Base-by-base conservation (phyloP, 2,888 invertebrate species). In the Megamerina dolium region DNA sequence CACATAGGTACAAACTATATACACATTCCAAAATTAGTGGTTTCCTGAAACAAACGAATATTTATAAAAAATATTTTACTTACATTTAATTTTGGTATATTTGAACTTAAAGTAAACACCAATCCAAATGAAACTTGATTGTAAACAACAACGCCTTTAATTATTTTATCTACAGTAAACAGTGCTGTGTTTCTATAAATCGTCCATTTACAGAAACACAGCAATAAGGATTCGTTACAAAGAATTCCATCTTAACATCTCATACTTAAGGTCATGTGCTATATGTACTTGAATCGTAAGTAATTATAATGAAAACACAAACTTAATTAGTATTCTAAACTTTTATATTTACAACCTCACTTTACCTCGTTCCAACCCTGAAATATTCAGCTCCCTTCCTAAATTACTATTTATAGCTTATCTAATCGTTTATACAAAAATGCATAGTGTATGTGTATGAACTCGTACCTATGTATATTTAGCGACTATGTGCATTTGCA, bases 141-240 rank as follows among this genome's bases (percentile, higher is more conserved):
- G 8, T 14, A 20, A 20, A 18, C 14, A 37, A 21, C 27, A 55
- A 55, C 48, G 59, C 60, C 63, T 59, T 64, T 57, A 51, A 61
- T 57, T 66, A 63, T 64, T 63, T 64, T 66, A 64, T 63, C 58
- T 64, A 63, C 63, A 46, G 21, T 10, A 43, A 29, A n/a, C n/a
- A n/a, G n/a, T n/a, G n/a, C n/a, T n/a, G n/a, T n/a, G n/a, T n/a
- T n/a, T 19, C 29, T 43, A 34, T 50, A 50, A 49, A 37, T 40
- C 41, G 27, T 39, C 37, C 40, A 43, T 37, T 38, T 40, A 48
- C 30, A 14, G 16, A 36, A 31, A 31, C 6, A 8, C 6, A 23
- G 10, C 6, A 23, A 8, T 8, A 23, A 23, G 10, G 10, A 23
- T 8, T n/a, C n/a, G n/a, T n/a, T n/a, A n/a, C n/a, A n/a, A n/a